Conservation (phyloP, 2,113 vertebrate species). For the Rhinoptilus africanus region DNA sequence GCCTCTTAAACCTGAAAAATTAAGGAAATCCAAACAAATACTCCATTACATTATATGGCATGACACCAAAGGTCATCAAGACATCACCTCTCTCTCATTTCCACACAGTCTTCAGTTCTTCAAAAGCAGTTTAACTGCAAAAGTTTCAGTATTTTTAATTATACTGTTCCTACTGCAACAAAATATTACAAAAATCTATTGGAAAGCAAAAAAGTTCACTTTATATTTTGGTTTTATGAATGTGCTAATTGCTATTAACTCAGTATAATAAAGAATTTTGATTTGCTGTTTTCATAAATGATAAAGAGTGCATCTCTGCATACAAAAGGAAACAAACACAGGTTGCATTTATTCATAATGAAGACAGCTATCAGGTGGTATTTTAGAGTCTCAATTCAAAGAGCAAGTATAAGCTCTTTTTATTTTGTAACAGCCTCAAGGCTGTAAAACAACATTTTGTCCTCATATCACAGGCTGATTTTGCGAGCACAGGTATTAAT, state of each 20-base stretch:
- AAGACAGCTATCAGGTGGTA: not conserved
- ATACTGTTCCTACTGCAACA: not conserved
- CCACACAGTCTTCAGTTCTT: not conserved
- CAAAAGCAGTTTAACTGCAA: not conserved
- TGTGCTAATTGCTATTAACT: not conserved
- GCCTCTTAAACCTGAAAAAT: not conserved
- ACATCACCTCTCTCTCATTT: not conserved
- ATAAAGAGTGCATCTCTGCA: not conserved
- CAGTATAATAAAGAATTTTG: not conserved
- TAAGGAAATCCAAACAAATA: not conserved
- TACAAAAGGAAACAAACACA: not conserved
- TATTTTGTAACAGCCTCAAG: not conserved
- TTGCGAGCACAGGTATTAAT: not conserved
- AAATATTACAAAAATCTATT: not conserved
- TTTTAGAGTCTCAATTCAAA: not conserved
- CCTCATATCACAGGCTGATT: not conserved
- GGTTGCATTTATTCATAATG: not conserved
- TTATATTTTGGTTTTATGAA: not conserved
- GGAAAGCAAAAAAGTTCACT: not conserved
- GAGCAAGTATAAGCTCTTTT: not conserved
- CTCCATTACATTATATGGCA: not conserved
- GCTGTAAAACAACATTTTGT: not conserved
- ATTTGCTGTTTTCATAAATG: not conserved
- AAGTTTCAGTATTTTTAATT: not conserved
- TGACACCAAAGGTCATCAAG: not conserved